A percentile compares a stretch with the other conserved stretches of the same genome.
Evolutionary conservation across 2,113 vertebrate genomes (phyloP).

Genomic region (Cryptomyrus ogoouensis): DNA sequence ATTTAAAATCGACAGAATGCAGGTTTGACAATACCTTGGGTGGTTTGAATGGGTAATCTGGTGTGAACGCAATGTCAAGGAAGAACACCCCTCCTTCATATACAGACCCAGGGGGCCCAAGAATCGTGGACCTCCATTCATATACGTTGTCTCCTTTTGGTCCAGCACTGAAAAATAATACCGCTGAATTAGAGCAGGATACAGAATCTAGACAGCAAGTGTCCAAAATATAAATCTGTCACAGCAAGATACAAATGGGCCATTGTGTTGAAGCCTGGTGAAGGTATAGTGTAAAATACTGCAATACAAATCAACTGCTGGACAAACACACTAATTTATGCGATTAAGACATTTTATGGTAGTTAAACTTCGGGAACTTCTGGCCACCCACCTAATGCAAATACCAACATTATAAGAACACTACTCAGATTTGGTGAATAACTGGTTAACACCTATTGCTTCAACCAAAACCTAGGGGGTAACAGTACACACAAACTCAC

Average conservation of each 20-base stretch:
- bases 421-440: background rate
- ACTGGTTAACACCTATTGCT: background rate
- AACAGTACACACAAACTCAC: background rate
- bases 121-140: conserved; percentile 92
- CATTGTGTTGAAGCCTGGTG: background rate
- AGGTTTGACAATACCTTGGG: conserved; percentile 76
- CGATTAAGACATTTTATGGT: background rate
- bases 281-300: background rate
- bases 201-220: background rate
- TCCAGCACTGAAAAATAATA: conserved; percentile 66
- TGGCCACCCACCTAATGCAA: background rate
- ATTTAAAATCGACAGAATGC: background rate
- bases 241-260: background rate
- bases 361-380: background rate
- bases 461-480: background rate
- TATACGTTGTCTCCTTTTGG: conserved; percentile 96
- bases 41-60: conserved; percentile 94
- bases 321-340: background rate
- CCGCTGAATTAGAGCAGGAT: background rate
- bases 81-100: conserved; percentile 94
- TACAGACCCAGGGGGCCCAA: conserved; percentile 88
- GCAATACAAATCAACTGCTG: background rate
- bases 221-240: background rate
- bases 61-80: conserved; percentile 89
- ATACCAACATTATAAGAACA: background rate